A percentile compares a stretch with the other conserved stretches of the same genome.
phyloP scores from a whole-genome alignment of 2,888 invertebrate species.

The Rhingia rostrata region DNA sequence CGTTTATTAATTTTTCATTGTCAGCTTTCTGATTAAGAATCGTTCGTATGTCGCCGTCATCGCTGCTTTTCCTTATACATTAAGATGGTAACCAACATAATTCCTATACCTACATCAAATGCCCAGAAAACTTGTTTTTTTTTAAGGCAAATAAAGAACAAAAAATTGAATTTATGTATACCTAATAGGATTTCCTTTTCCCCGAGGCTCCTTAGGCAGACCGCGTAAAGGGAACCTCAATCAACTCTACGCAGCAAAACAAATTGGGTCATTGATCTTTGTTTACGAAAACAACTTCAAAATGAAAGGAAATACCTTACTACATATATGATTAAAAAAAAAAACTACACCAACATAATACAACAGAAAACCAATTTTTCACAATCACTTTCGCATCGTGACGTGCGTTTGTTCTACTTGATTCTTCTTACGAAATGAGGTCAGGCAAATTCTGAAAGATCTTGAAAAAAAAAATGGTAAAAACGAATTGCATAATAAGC shows the following conservation, averaged over 20 bases:
- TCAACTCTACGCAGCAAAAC: conserved; percentile 18
- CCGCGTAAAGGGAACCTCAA: conserved; percentile 21
- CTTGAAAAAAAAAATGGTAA: neutral
- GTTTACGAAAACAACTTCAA: conserved; percentile 11
- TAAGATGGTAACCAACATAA: conserved; percentile 1
- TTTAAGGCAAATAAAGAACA: conserved; percentile 4
- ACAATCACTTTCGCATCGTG: conserved; percentile 48
- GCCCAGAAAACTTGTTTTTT: conserved; percentile 21
- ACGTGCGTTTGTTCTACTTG: conserved; percentile 24
- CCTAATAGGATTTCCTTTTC: conserved; percentile 23
- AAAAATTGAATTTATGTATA: neutral
- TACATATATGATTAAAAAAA: neutral
- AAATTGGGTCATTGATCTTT: conserved; percentile 59
- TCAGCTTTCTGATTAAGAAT: conserved; percentile 48
- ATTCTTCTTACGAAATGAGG: conserved; percentile 36
- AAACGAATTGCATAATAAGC: conserved; percentile 53
- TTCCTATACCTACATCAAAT: conserved; percentile 31
- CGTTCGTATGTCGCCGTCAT: neutral
- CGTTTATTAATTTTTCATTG: conserved; percentile 43
- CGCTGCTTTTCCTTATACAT: conserved; percentile 22
- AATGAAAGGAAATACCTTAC: conserved; percentile 18
- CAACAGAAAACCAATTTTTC: conserved; percentile 46
- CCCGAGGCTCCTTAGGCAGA: neutral
- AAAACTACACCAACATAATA: neutral
- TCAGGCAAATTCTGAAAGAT: conserved; percentile 44